A percentile compares a stretch with the other conserved stretches of the same genome.
phyloP scores from a whole-genome alignment of 2,888 invertebrate species.

The Eupithecia inturbata region DNA sequence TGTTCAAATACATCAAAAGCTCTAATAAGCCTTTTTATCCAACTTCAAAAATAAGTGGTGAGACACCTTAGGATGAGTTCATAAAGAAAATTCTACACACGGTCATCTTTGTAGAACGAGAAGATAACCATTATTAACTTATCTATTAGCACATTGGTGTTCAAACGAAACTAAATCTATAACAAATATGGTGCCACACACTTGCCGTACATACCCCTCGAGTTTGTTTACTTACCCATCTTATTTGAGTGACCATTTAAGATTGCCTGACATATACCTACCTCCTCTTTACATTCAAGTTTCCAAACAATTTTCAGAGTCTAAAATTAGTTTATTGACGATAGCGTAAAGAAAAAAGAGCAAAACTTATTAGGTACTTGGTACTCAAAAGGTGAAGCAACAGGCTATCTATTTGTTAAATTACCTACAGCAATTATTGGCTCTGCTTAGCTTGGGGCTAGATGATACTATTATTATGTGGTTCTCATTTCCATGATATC shows the following conservation, averaged over 20 bases:
- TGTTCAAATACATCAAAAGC: slow-evolving; percentile 3
- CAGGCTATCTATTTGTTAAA: not conserved
- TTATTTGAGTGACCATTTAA: slow-evolving; percentile 12
- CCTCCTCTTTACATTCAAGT: not conserved
- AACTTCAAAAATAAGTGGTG: not conserved
- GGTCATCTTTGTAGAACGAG: slow-evolving; percentile 20
- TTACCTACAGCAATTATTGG: no score
- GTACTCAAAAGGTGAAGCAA: not conserved
- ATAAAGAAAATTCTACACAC: slow-evolving; percentile 10
- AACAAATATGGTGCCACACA: slow-evolving; percentile 45
- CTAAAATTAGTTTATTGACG: not conserved
- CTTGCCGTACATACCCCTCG: slow-evolving; percentile 13
- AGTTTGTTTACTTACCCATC: not conserved
- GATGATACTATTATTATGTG: no score
- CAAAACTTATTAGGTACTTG: not conserved
- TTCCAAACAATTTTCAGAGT: not conserved
- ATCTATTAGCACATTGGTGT: slow-evolving; percentile 52
- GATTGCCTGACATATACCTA: slow-evolving; percentile 1
- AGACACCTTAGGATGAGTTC: not conserved
- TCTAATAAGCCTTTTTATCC: not conserved
- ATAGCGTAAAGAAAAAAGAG: not conserved
- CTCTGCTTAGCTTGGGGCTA: no score
- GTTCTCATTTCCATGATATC: no score
- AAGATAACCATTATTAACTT: slow-evolving; percentile 47
- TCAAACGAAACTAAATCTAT: slow-evolving; percentile 52